These are phyloP conservation scores for Glaucomys volans DNA, from an alignment of 2,113 vertebrate genomes.

Conservation along the genomic window DNA sequence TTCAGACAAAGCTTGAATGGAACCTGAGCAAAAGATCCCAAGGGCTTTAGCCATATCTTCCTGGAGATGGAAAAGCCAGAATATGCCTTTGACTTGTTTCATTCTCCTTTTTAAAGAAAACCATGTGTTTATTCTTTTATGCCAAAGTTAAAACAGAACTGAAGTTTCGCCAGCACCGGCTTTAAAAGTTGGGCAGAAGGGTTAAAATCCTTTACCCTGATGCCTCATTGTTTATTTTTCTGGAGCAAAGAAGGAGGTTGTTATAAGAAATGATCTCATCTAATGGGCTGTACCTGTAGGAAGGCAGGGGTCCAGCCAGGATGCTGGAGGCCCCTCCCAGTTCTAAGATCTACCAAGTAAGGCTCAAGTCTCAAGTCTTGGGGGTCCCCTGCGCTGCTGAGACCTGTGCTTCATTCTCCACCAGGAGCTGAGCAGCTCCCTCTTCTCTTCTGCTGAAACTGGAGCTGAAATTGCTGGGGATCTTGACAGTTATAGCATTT, in stretches of 20 bases:
- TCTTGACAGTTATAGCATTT: neutral
- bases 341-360: neutral
- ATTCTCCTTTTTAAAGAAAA: conserved; percentile 69
- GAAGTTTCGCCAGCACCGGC: conserved; percentile 26
- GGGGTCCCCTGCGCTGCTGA: neutral
- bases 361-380: too few relatives aligned
- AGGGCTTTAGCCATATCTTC: neutral
- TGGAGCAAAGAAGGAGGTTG: neutral
- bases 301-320: neutral
- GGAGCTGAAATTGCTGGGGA: neutral
- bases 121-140: conserved; percentile 66
- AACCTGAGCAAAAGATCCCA: neutral
- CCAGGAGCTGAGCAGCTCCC: neutral
- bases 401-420: neutral
- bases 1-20: neutral
- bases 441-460: neutral
- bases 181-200: conserved; percentile 12
- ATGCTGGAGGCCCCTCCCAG: neutral
- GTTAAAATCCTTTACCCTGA: neutral
- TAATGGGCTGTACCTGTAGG: neutral
- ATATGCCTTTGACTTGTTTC: conserved; percentile 1
- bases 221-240: conserved; percentile 32
- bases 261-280: neutral
- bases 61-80: conserved; percentile 1
- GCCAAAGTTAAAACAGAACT: conserved; percentile 72